Evolutionary conservation across 2,797 vertebrate genomes (phyloP).

Genomic region (Furcifer pardalis): DNA sequence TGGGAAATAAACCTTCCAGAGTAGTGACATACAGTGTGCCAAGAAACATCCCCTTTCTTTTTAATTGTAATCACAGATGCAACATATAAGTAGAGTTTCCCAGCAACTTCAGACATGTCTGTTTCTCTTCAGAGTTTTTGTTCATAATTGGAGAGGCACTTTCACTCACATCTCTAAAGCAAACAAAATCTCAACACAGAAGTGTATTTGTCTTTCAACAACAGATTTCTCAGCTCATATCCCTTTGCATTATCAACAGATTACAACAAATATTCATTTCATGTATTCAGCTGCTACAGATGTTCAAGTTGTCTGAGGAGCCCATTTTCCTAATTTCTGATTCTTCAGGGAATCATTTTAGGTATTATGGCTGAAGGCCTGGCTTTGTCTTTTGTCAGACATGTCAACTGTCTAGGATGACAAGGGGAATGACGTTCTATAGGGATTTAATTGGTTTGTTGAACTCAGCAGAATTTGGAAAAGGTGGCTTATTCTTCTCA

Average conservation of each 20-base stretch:
- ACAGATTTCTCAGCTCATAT: not conserved
- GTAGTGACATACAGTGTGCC: not conserved
- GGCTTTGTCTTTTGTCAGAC: not conserved
- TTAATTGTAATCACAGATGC: not conserved
- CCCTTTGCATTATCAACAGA: not conserved
- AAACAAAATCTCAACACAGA: not conserved
- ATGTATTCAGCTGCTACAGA: not conserved
- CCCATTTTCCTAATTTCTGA: not conserved
- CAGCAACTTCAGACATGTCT: slow-evolving; percentile 20
- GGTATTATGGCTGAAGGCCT: not conserved
- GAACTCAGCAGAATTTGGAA: not conserved
- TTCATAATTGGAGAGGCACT: not conserved
- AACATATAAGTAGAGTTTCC: not conserved
- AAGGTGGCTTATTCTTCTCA: not conserved
- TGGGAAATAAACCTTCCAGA: slow-evolving; percentile 35
- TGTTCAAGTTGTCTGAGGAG: not conserved
- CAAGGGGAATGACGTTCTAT: not conserved
- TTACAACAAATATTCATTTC: not conserved
- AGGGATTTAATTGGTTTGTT: not conserved
- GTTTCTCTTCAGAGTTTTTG: slow-evolving; percentile 21
- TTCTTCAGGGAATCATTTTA: not conserved
- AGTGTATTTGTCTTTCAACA: not conserved
- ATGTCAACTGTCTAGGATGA: not conserved
- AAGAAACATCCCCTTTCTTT: not conserved
- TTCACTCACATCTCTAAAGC: slow-evolving; percentile 7